These are phyloP conservation scores for Myopa testacea DNA, from an alignment of 2,888 invertebrate genomes.

Conservation along the genomic window DNA sequence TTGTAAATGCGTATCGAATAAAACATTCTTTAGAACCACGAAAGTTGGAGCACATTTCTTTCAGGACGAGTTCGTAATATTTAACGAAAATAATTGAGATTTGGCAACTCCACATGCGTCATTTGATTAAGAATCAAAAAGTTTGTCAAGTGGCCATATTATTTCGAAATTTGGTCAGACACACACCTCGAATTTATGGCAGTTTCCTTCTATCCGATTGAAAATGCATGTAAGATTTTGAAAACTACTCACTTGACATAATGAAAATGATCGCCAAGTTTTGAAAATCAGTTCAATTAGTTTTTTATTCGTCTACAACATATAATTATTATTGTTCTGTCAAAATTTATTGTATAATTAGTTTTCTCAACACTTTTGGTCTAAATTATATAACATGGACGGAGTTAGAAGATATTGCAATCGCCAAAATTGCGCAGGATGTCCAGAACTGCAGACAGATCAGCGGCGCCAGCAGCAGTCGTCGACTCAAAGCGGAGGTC, in stretches of 20 bases:
- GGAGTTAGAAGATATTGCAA: conserved; percentile 37
- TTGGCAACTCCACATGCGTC: too few species aligned
- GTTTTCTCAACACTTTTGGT: conserved; percentile 32
- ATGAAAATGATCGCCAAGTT: neutral
- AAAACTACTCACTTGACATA: neutral
- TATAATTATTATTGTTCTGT: conserved; percentile 34
- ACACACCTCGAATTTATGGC: too few species aligned
- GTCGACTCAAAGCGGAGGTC: neutral
- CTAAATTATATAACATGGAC: conserved; percentile 42
- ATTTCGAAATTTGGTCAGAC: too few species aligned
- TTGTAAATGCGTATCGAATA: too few species aligned
- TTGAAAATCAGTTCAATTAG: conserved; percentile 27
- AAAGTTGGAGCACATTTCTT: too few species aligned
- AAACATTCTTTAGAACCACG: too few species aligned
- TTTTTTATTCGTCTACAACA: conserved; percentile 39
- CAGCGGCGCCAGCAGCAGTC: conserved; percentile 10
- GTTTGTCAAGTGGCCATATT: too few species aligned
- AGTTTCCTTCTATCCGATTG: too few species aligned
- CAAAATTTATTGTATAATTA: conserved; percentile 45
- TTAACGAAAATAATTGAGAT: too few species aligned
- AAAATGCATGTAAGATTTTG: too few species aligned
- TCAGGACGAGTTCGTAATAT: too few species aligned
- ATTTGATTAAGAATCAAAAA: too few species aligned
- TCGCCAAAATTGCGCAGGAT: conserved; percentile 31
- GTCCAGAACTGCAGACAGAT: neutral